Evolutionary conservation across 2,797 vertebrate species (phyloP).

Genomic region (Bufotes viridis): DNA sequence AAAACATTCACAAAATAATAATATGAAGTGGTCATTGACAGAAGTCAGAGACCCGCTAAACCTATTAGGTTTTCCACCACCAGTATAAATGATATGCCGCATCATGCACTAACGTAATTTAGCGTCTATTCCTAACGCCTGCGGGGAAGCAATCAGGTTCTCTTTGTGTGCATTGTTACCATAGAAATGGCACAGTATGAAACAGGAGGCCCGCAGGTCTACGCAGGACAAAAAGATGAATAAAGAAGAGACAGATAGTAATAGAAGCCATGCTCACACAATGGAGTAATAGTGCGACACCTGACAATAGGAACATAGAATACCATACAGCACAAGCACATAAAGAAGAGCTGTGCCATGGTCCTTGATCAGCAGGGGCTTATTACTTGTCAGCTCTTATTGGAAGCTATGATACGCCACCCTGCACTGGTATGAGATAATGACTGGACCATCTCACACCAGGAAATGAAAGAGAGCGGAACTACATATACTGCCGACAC

Average conservation of each 20-base stretch:
- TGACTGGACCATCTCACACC: not conserved
- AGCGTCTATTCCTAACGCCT: slow-evolving; percentile 40
- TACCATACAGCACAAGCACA: not conserved
- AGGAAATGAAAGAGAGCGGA: not conserved
- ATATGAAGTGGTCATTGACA: not conserved
- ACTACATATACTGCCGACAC: not conserved
- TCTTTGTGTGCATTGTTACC: slow-evolving; percentile 51
- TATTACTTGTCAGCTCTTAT: slow-evolving; percentile 11
- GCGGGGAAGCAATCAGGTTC: slow-evolving; percentile 53
- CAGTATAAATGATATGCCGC: slow-evolving; percentile 25
- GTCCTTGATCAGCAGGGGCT: slow-evolving; percentile 4
- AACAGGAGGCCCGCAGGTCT: slow-evolving; percentile 18
- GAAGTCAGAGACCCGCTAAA: not conserved
- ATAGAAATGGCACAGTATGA: slow-evolving; percentile 60
- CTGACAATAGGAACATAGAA: slow-evolving; percentile 7
- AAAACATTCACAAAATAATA: not conserved
- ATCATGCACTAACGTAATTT: slow-evolving; percentile 43
- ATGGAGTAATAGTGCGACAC: slow-evolving; percentile 14
- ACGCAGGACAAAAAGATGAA: slow-evolving; percentile 39
- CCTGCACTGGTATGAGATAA: not conserved
- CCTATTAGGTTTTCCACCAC: not conserved
- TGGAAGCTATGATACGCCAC: not conserved
- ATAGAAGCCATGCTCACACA: slow-evolving; percentile 11
- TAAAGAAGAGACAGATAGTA: slow-evolving; percentile 35
- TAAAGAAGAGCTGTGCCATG: slow-evolving; percentile 3